Percentiles rank a stretch among this genome's conserved stretches.
phyloP scores from a whole-genome alignment of 2,113 vertebrate species.

The Porphyrio hochstetteri region DNA sequence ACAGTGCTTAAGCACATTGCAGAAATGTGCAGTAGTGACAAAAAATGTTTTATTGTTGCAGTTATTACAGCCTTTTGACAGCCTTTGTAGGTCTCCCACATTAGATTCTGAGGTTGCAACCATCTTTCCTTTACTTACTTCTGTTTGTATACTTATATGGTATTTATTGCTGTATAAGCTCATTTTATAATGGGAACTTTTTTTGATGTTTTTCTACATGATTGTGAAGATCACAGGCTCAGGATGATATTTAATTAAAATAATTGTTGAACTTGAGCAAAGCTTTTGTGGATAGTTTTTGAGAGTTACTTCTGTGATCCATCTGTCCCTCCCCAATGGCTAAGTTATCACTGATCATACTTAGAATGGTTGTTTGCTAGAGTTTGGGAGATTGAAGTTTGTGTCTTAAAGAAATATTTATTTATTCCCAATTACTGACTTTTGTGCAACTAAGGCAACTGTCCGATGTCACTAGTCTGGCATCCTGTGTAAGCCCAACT shows the following conservation, averaged over 20 bases:
- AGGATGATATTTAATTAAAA: neutral
- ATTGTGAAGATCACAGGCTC: neutral
- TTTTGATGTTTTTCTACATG: neutral
- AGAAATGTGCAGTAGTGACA: conserved; percentile 18
- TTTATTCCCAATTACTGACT: neutral
- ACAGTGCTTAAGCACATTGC: neutral
- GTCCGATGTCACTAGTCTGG: neutral
- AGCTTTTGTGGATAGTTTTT: neutral
- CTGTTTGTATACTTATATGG: neutral
- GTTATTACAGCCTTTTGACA: neutral
- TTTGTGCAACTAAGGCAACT: neutral
- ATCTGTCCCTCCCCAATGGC: neutral
- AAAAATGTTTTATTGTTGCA: neutral
- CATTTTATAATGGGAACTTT: neutral
- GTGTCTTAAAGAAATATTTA: neutral
- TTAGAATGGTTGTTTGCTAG: neutral
- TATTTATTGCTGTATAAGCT: neutral
- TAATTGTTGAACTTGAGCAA: neutral
- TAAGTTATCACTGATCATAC: neutral
- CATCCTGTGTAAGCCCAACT: neutral
- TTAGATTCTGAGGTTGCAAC: neutral
- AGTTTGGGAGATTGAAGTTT: neutral
- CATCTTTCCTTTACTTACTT: neutral
- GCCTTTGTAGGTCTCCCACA: neutral
- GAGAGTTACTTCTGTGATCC: neutral